These are phyloP conservation scores for Drosophila nigritarsus DNA, from an alignment of 2,888 invertebrate genomes.

Conservation along the genomic window DNA sequence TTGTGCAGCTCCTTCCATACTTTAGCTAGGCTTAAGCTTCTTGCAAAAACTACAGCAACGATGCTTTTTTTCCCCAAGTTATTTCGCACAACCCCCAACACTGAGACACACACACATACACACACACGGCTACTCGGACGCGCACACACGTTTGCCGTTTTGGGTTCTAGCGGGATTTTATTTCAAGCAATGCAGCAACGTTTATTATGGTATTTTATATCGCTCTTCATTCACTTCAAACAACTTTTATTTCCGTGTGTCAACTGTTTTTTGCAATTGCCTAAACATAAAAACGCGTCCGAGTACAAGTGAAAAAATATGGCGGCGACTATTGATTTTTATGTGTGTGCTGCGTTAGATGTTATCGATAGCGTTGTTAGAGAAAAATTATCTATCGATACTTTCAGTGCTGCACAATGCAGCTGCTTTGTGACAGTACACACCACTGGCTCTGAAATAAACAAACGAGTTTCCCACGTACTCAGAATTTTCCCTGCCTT, in stretches of 20 bases:
- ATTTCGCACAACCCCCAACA: slow-evolving; percentile 47
- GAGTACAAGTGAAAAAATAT: slow-evolving; percentile 73
- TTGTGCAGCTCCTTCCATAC: slow-evolving; percentile 78
- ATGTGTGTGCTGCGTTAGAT: slow-evolving; percentile 33
- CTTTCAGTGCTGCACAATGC: slow-evolving; percentile 15
- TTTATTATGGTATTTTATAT: slow-evolving; percentile 1
- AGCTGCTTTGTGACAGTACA: neutral
- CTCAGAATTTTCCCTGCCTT: slow-evolving; percentile 12
- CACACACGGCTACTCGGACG: slow-evolving; percentile 44
- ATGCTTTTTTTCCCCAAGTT: slow-evolving; percentile 13
- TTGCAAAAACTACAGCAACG: slow-evolving; percentile 13
- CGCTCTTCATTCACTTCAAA: slow-evolving; percentile 20
- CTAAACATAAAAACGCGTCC: slow-evolving; percentile 65
- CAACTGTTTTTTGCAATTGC: slow-evolving; percentile 46
- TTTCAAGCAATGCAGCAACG: slow-evolving; percentile 9
- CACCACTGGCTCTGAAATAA: slow-evolving; percentile 38
- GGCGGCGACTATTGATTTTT: slow-evolving; percentile 77
- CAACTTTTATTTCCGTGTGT: slow-evolving; percentile 16
- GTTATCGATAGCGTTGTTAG: slow-evolving; percentile 28
- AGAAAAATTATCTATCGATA: slow-evolving; percentile 23
- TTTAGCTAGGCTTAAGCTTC: slow-evolving; percentile 18
- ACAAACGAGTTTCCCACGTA: slow-evolving; percentile 56
- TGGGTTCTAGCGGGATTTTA: slow-evolving; percentile 20
- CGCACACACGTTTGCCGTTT: slow-evolving; percentile 57
- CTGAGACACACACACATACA: slow-evolving; percentile 40